phyloP scores from a whole-genome alignment of 2,888 invertebrate genomes.

The Odiellus spinosus region DNA sequence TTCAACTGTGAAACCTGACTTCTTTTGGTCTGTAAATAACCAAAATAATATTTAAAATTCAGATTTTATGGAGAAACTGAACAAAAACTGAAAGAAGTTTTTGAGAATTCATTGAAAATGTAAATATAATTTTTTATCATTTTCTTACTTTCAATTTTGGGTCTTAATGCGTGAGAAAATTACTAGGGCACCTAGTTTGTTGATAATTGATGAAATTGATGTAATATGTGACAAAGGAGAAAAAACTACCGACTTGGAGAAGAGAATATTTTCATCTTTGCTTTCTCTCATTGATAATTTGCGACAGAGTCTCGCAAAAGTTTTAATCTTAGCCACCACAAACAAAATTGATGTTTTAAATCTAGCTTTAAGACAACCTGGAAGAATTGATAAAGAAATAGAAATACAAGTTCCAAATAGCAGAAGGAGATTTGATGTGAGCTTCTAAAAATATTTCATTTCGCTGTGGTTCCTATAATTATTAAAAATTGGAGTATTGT shows the following conservation, averaged over 20 bases:
- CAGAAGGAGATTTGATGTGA: slow-evolving; percentile 24
- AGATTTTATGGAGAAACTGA: slow-evolving; percentile 48
- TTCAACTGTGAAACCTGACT: no score
- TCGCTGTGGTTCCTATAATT: no score
- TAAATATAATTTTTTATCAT: no score
- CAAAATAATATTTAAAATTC: no score
- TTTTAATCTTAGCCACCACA: slow-evolving; percentile 61
- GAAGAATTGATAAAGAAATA: slow-evolving; percentile 44
- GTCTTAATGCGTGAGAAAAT: no score
- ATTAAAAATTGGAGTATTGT: no score
- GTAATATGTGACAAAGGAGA: slow-evolving; percentile 49
- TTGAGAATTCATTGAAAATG: no score
- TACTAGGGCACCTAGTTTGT: slow-evolving; percentile 50
- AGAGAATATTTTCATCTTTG: slow-evolving; percentile 51
- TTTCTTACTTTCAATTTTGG: no score
- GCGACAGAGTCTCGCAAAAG: slow-evolving; percentile 41
- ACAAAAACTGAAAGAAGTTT: slow-evolving; percentile 38
- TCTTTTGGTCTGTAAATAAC: no score
- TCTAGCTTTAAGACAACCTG: slow-evolving; percentile 54
- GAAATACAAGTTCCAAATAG: slow-evolving; percentile 28
- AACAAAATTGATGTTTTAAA: slow-evolving; percentile 60
- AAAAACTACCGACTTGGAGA: slow-evolving; percentile 47
- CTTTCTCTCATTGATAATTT: slow-evolving; percentile 45
- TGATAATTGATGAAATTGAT: slow-evolving; percentile 73
- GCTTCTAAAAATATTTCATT: no score